phyloP scores from a whole-genome alignment of 2,113 vertebrate species.

The Ammospiza nelsoni region DNA sequence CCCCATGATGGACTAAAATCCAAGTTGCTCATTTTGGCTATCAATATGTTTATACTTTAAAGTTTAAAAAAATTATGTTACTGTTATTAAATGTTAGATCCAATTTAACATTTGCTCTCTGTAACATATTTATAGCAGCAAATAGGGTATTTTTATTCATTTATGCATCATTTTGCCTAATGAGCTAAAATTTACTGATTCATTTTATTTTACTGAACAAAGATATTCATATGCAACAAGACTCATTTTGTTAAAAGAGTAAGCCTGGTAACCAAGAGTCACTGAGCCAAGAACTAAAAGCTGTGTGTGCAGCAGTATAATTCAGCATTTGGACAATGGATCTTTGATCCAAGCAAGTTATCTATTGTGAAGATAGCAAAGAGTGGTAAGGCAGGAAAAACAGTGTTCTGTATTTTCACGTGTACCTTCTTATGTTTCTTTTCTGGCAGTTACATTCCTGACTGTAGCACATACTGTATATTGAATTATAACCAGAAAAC shows the following conservation, averaged over 20 bases:
- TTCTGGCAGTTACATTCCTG: neutral
- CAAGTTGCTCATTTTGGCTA: neutral
- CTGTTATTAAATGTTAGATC: neutral
- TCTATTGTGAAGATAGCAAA: fast-evolving
- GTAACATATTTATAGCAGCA: conserved; percentile 1
- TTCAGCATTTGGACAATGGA: neutral
- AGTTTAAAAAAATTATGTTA: neutral
- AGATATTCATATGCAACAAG: neutral
- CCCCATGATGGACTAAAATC: neutral
- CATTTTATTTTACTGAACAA: conserved; percentile 41
- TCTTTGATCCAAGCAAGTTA: neutral
- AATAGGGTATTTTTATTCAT: conserved; percentile 5
- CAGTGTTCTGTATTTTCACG: neutral
- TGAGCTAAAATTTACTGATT: conserved; percentile 45
- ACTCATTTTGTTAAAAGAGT: neutral
- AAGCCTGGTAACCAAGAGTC: neutral
- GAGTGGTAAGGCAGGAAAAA: neutral
- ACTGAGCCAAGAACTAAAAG: neutral
- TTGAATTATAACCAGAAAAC: neutral
- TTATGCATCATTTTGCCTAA: conserved; percentile 49
- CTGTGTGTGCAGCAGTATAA: neutral
- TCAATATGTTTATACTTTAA: neutral
- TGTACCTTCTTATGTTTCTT: neutral
- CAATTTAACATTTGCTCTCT: neutral
- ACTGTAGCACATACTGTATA: neutral